Evolutionary conservation across 2,797 vertebrate genomes (phyloP), one percentile per base, ranked within the genome.

Genomic region (Argyrosomus regius): DNA sequence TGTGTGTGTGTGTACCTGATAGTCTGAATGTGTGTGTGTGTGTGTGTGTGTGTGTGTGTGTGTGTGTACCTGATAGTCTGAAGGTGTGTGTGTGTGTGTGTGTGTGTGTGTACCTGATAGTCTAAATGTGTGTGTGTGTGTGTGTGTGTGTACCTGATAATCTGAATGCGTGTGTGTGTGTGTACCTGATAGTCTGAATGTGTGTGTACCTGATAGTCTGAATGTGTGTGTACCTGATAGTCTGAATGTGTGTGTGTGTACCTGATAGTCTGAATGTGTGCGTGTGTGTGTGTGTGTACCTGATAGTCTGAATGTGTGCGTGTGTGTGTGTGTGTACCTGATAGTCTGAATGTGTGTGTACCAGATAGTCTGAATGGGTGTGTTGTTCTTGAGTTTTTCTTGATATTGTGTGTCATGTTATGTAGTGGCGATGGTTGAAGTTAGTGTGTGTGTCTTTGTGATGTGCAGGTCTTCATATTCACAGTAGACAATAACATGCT

Each of bases 401-500:
- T 58, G 3, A 39, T 52, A 13, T 11, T 45, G 17, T 49, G 26
- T 70, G 41, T 35, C 41, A 20, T 45, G 18, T 28, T 16, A 14
- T 16, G 13, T 48, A n/a, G 16, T n/a, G 76, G 10, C 7, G 4
- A 41, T 67, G 28, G 1, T 20, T 67, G 6, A 69, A 2, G 6
- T 70, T 11, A 0, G n/a, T 67, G 56, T 64, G 7, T 71, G 52
- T 79, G 41, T 68, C 1, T 60, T 1, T 56, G 7, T 72, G 53
- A 14, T 56, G 53, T 75, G 46, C 86, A 99, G 98, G 97, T 95
- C 49, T 98, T 96, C 72, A 95, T 99, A 89, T 97, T 99, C 86
- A 90, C 90, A 43, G 85, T 95, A 39, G 94, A 94, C 1, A 66
- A 76, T 46, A 93, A 5, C 20, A 78, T 91, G 58, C 93, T 99